Percentiles rank a stretch among this genome's conserved stretches.
These are phyloP conservation scores for Rhadinocentrus ornatus DNA, from an alignment of 2,797 vertebrate species.

Conservation along the genomic window DNA sequence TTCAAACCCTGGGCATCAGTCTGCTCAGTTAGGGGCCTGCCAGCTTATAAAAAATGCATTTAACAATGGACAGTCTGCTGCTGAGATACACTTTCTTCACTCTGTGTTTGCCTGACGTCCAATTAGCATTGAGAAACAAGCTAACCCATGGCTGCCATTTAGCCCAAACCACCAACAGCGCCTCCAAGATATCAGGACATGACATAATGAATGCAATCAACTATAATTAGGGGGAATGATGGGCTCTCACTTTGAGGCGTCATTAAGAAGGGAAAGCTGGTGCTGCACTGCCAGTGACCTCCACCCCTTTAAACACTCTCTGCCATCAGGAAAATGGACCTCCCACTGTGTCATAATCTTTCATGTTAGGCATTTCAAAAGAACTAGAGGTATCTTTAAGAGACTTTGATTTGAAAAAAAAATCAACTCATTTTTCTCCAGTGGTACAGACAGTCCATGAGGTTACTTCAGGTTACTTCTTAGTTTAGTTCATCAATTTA, in stretches of 20 bases:
- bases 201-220: constrained; percentile 84
- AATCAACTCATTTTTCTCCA: constrained; percentile 22
- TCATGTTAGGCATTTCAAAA: constrained; percentile 61
- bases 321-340: constrained; percentile 66
- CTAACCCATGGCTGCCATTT: constrained; percentile 74
- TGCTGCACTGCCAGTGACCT: constrained; percentile 73
- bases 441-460: neutral
- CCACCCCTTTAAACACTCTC: constrained; percentile 68
- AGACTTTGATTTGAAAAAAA: constrained; percentile 14
- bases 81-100: constrained; percentile 54
- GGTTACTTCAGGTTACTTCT: neutral
- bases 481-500: neutral
- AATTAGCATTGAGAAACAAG: constrained; percentile 80
- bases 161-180: constrained; percentile 72
- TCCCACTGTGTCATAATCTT: constrained; percentile 55
- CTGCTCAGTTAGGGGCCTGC: constrained; percentile 54
- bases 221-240: constrained; percentile 84
- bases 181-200: constrained; percentile 70
- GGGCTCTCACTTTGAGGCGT: constrained; percentile 77
- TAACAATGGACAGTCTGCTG: constrained; percentile 71
- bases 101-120: constrained; percentile 66
- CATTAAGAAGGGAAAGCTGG: constrained; percentile 74
- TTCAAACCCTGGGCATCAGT: constrained; percentile 56
- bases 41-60: constrained; percentile 78
- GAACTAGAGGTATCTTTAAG: constrained; percentile 43